Conservation (phyloP, 2,113 vertebrate species). For the Orthonyx spaldingii region DNA sequence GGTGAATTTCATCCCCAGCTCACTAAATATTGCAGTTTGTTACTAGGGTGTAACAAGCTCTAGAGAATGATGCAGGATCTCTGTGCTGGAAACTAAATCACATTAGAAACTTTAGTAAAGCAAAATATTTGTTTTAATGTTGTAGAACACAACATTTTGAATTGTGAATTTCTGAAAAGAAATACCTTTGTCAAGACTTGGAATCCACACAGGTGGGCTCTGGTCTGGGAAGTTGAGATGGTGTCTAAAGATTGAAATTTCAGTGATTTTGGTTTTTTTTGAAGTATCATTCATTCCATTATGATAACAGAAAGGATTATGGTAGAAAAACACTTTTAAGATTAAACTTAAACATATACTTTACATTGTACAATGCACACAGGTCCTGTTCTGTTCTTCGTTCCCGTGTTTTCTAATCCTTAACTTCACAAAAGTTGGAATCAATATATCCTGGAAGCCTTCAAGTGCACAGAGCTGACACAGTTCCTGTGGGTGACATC, state of each 20-base stretch:
- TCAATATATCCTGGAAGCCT: background rate
- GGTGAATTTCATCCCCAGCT: background rate
- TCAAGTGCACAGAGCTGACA: background rate
- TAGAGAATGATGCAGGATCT: background rate
- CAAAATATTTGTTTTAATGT: background rate
- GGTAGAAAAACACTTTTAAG: background rate
- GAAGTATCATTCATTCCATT: background rate
- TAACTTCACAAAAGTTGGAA: background rate
- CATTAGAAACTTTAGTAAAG: fast-evolving
- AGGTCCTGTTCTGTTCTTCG: background rate
- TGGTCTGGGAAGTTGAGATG: background rate
- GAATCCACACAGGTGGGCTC: background rate
- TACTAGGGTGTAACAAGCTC: fast-evolving
- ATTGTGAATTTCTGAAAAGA: background rate
- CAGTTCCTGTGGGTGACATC: background rate
- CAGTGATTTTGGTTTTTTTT: background rate
- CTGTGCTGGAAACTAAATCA: background rate
- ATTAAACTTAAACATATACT: background rate
- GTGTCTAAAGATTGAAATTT: background rate
- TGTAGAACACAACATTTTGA: background rate
- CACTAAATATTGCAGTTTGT: background rate
- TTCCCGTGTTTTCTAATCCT: background rate
- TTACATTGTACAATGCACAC: background rate
- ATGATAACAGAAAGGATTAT: background rate
- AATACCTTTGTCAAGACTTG: background rate